Evolutionary conservation across 2,113 vertebrate genomes (phyloP), one percentile per base, ranked within the genome.

Genomic region (Corythaeola cristata): DNA sequence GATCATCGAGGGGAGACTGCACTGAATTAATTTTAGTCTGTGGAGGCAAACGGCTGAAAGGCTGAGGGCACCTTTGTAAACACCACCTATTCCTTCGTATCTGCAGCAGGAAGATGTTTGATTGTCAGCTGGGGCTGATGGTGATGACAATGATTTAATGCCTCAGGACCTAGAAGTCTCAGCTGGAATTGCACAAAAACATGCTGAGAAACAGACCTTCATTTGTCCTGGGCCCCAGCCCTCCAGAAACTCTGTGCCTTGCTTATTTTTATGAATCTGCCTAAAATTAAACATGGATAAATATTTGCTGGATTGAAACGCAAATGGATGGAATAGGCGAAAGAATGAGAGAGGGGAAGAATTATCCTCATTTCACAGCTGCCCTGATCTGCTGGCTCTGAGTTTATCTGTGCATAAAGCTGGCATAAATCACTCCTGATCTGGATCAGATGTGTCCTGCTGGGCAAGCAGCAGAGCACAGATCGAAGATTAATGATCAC

Each of bases 371-470:
- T 88, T 80, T 85, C 59, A 59, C 92, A 91, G 94, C 87, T 73
- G 80, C 84, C 89, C 91, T 79, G 76, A 82, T 92, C 93, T 60
- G 53, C 80, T 89, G 87, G 84, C 85, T 89, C 45, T 2, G 66
- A 52, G 89, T 76, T 79, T 53, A 79, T 96, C 87, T 79, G 91
- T 78, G 94, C 84, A 59, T 49, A 64, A 56, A 93, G 84, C 72
- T 84, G 72, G 76, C 52, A 87, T 95, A 94, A 96, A 97, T 97
- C 94, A 93, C 62, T 83, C 53, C 93, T 94, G 94, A 85, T 91
- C 44, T 89, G 91, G 74, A 93, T 96, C 96, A 95, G 96, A 96
- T 91, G 85, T 45, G 81, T 95, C 89, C 94, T 97, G 85, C 91
- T 95, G 96, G 94, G 93, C 87, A 56, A 62, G 94, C 94, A 94